phyloP scores from a whole-genome alignment of 2,113 vertebrate genomes.

The Chiloscyllium plagiosum region DNA sequence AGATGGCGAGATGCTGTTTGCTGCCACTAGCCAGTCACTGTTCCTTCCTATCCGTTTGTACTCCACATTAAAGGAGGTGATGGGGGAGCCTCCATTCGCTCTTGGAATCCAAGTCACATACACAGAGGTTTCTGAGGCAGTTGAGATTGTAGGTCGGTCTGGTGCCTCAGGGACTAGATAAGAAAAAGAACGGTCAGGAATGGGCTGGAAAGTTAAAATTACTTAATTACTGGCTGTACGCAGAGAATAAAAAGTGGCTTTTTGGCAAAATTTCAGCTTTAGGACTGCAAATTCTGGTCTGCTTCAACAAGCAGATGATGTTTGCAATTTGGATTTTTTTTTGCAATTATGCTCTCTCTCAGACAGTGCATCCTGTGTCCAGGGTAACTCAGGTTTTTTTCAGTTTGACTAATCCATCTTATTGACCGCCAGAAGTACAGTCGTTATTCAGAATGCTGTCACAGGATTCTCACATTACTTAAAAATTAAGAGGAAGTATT shows the following conservation, averaged over 20 bases:
- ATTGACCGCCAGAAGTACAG: too few relatives aligned
- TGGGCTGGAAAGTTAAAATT: not conserved
- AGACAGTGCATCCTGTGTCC: not conserved
- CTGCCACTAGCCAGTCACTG: constrained; percentile 75
- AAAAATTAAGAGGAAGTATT: not conserved
- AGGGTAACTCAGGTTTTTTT: not conserved
- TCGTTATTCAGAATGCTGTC: not conserved
- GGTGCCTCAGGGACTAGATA: constrained; percentile 84
- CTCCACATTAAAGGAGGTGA: constrained; percentile 90
- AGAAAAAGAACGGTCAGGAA: not conserved
- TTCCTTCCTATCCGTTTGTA: constrained; percentile 70
- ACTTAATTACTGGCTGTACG: not conserved
- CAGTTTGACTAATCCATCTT: not conserved
- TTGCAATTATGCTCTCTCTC: not conserved
- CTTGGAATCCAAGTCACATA: constrained; percentile 95
- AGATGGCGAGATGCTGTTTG: constrained; percentile 86
- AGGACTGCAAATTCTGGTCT: not conserved
- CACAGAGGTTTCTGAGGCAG: constrained; percentile 81
- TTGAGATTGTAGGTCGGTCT: constrained; percentile 85
- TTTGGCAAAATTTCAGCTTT: not conserved
- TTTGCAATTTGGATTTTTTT: not conserved
- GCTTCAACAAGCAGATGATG: not conserved
- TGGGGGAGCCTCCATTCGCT: constrained; percentile 89
- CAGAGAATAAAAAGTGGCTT: not conserved
- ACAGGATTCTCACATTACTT: not conserved